A percentile compares a stretch with the other conserved stretches of the same genome.
Evolutionary conservation across 2,113 vertebrate genomes (phyloP).

Genomic region (Felis catus): DNA sequence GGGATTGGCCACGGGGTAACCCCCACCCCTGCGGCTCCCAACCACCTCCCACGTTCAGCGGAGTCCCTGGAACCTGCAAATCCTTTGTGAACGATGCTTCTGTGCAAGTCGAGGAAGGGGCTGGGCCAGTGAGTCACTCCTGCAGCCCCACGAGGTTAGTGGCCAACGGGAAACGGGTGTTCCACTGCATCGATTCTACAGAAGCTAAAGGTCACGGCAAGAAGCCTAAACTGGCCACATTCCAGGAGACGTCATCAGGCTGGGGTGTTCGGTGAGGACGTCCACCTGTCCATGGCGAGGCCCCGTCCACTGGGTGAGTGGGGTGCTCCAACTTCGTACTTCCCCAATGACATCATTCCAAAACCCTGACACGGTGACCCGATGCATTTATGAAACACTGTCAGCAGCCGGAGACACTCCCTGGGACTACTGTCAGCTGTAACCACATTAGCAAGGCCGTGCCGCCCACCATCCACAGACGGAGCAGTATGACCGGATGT

Average conservation of each 20-base stretch:
- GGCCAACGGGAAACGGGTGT: background rate
- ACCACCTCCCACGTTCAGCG: no score
- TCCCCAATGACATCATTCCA: background rate
- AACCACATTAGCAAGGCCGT: background rate
- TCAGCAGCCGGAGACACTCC: background rate
- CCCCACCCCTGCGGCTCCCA: background rate
- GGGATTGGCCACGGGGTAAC: background rate
- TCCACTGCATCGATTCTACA: accelerated
- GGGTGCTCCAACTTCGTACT: background rate
- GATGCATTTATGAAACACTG: background rate
- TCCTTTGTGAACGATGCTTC: background rate
- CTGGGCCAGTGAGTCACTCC: background rate
- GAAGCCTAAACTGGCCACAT: background rate
- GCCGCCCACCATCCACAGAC: background rate
- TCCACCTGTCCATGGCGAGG: background rate
- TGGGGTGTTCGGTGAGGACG: no score
- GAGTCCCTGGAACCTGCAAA: background rate
- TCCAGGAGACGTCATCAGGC: background rate
- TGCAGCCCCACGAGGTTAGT: background rate
- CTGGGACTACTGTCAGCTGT: no score
- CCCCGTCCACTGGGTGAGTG: no score
- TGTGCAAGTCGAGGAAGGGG: background rate
- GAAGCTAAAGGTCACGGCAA: background rate
- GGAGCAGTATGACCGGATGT: accelerated
- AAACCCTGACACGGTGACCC: background rate